These are phyloP conservation scores for Isurus oxyrinchus DNA, from an alignment of 2,113 vertebrate genomes.

Conservation along the genomic window DNA sequence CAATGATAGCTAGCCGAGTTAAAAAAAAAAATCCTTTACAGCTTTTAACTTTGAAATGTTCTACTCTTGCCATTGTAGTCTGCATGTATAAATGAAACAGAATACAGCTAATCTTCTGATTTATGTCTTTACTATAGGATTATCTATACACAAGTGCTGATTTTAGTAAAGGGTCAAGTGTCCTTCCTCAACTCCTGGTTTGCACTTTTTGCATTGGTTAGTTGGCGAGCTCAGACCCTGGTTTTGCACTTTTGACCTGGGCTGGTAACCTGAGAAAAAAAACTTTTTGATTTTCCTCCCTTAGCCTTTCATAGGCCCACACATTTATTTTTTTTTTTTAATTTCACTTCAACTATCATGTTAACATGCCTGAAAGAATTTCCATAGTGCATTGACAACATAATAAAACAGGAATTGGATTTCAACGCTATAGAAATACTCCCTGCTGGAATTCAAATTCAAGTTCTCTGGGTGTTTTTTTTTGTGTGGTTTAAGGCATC, in stretches of 20 bases:
- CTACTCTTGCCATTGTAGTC: constrained; percentile 7
- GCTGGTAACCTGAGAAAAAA: constrained; percentile 17
- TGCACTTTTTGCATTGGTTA: neutral
- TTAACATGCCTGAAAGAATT: constrained; percentile 35
- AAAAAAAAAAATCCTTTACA: neutral
- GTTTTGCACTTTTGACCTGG: constrained; percentile 16
- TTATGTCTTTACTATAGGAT: constrained; percentile 17
- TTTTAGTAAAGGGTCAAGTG: constrained; percentile 21
- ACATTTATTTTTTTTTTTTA: neutral
- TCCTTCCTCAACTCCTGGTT: neutral
- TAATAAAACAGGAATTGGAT: constrained; percentile 37
- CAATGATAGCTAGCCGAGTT: neutral
- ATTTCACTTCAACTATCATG: constrained; percentile 25
- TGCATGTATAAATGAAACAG: neutral
- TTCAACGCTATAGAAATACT: constrained; percentile 39
- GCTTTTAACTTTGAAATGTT: constrained; percentile 14
- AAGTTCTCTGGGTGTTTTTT: constrained; percentile 14
- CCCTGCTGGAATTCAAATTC: constrained; percentile 29
- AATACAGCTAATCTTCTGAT: neutral
- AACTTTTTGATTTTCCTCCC: constrained; percentile 24
- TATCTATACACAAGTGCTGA: constrained; percentile 15
- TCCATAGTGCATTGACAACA: constrained; percentile 31
- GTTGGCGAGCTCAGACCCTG: neutral
- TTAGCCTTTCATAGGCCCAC: constrained; percentile 11
- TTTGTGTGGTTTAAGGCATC: constrained; percentile 13